Evolutionary conservation across 2,113 vertebrate genomes (phyloP).

Genomic region (Suncus etruscus): DNA sequence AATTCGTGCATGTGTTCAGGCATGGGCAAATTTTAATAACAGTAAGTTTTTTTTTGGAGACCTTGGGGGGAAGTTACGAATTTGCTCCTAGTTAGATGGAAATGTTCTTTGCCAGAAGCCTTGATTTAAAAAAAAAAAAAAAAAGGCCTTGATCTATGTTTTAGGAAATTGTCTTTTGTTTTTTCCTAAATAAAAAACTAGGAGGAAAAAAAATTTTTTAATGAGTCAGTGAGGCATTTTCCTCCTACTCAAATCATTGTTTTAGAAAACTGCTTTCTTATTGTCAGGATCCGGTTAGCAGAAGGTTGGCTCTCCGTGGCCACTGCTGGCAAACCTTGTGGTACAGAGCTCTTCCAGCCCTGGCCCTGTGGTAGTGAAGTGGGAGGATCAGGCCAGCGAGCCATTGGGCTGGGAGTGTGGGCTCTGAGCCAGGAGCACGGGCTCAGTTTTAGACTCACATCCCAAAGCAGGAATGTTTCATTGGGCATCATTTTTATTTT

Average conservation of each 20-base stretch:
- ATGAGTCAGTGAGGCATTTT: slow-evolving; percentile 24
- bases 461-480: slow-evolving; percentile 30
- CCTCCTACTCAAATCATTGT: not conserved
- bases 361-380: not conserved
- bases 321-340: not conserved
- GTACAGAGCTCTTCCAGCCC: not conserved
- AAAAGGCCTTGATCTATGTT: slow-evolving; percentile 24
- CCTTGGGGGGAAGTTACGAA: slow-evolving; percentile 17
- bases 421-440: not conserved
- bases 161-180: slow-evolving; percentile 46
- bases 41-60: slow-evolving; percentile 46
- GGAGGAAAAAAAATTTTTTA: not conserved
- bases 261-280: slow-evolving; percentile 27
- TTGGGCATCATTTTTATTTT: not conserved
- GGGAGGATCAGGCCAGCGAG: too few species aligned
- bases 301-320: not conserved
- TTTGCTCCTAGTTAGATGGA: slow-evolving; percentile 57
- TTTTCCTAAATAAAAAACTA: slow-evolving; percentile 40
- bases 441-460: slow-evolving; percentile 45
- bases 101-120: slow-evolving; percentile 54
- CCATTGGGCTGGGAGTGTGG: not conserved
- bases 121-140: not conserved
- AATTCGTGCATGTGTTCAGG: slow-evolving; percentile 32
- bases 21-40: slow-evolving; percentile 8
- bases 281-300: not conserved